Evolutionary conservation across 1,140 invertebrate genomes (phyloP), one percentile per base, ranked within the genome.

Genomic region (Pararge aegeria): DNA sequence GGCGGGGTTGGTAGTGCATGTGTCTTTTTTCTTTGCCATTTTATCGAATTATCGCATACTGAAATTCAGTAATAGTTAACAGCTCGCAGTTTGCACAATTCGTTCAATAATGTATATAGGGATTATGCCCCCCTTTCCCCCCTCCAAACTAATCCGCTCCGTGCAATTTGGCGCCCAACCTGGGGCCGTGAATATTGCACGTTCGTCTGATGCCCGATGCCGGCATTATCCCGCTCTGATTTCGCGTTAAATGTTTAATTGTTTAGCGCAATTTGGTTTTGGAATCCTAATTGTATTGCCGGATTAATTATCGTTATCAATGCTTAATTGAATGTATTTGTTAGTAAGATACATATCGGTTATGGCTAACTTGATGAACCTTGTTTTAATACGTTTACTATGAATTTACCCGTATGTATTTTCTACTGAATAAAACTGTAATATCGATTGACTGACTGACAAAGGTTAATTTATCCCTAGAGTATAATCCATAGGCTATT

Each of bases 171-270:
- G 65, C 69, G 64, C 64, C 70, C 62, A 61, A 44, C 62, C 52
- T 57, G 70, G 53, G 46, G 40, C 57, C 29, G 29, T 74, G 67
- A 74, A 76, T 76, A 74, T 72, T 76, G 62, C 57, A 76, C 4
- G 13, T 58, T 42, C 44, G 57, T 61, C 56, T 50, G 56, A 64
- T 59, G 64, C 60, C 55, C 16, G 40, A 40, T 16, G 1, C 40
- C 16, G 46, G 46, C 21, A 15, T 29, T 27, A 49, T 16, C 46
- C 9, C 46, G 46, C 46, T 49, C 46, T 49, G 46, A 49, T 49
- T 49, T 27, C 46, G 19, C 18, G 24, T 49, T 49, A 29, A 49
- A 49, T 49, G 46, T 49, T 49, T 49, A 27, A 52, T 52, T 37
- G 50, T 38, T 52, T 52, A 20, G 50, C 50, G 50, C 34, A 37